A percentile compares a stretch with the other conserved stretches of the same genome.
phyloP scores from a whole-genome alignment of 2,888 invertebrate species.

The Gortyna flavago region DNA sequence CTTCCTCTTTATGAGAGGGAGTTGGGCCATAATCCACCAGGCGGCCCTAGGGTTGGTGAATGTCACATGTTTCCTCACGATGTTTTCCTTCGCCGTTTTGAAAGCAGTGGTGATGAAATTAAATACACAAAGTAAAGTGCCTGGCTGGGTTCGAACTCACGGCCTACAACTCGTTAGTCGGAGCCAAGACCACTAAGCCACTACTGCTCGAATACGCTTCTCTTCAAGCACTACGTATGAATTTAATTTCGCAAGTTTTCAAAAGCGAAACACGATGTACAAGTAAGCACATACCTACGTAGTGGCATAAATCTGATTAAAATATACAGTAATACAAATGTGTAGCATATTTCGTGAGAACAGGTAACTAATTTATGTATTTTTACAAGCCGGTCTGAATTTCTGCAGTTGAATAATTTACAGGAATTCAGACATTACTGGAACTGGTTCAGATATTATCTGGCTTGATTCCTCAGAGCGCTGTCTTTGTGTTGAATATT shows the following conservation, averaged over 20 bases:
- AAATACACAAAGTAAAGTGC: background rate
- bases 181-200: background rate
- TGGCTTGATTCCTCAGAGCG: conserved; percentile 45
- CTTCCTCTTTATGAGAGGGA: background rate
- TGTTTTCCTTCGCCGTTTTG: background rate
- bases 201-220: background rate
- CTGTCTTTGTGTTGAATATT: conserved; percentile 56
- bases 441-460: conserved; percentile 62
- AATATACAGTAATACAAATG: conserved; percentile 35
- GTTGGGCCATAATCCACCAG: background rate
- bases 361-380: conserved; percentile 42
- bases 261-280: background rate
- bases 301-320: conserved; percentile 2
- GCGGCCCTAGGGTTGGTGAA: background rate
- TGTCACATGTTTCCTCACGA: background rate
- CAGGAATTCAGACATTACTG: conserved; percentile 56
- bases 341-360: conserved; percentile 30
- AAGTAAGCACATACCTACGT: background rate
- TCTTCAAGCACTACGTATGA: background rate
- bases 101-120: background rate
- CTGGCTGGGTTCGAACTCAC: background rate
- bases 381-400: conserved; percentile 50
- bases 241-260: background rate
- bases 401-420: conserved; percentile 54
- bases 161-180: background rate